A percentile compares a stretch with the other conserved stretches of the same genome.
phyloP scores from a whole-genome alignment of 2,797 vertebrate species.

The Zonotrichia albicollis region DNA sequence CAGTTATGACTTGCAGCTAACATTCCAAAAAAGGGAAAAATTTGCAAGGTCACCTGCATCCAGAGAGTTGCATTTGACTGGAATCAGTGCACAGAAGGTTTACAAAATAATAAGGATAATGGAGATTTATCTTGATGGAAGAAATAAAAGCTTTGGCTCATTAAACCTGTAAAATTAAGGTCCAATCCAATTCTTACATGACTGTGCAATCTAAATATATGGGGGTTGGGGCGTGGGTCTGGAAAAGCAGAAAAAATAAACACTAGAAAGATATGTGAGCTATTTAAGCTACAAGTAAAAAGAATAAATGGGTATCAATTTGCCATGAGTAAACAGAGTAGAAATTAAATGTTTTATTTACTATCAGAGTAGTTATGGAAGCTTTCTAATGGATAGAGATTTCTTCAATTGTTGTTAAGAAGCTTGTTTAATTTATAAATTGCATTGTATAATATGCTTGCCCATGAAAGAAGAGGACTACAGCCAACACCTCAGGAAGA shows the following conservation, averaged over 20 bases:
- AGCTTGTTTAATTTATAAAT: not conserved
- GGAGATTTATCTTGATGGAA: not conserved
- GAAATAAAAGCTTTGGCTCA: constrained; percentile 17
- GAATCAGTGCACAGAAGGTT: not conserved
- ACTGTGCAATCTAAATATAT: not conserved
- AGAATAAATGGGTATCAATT: not conserved
- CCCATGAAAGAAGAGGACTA: not conserved
- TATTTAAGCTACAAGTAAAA: not conserved
- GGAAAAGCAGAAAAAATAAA: not conserved
- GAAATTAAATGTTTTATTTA: not conserved
- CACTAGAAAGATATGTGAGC: not conserved
- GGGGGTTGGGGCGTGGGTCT: not conserved
- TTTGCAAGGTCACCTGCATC: not conserved
- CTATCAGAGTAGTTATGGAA: not conserved
- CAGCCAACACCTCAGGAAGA: not conserved
- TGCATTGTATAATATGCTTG: not conserved
- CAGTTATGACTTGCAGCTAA: not conserved
- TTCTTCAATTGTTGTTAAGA: not conserved
- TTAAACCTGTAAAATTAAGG: constrained; percentile 9
- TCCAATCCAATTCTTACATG: not conserved
- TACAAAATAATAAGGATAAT: not conserved
- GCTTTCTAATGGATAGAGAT: not conserved
- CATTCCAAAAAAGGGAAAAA: not conserved
- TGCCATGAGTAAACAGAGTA: not conserved
- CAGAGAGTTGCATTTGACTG: not conserved